These are phyloP conservation scores for Andrena cerasifolii DNA, from an alignment of 1,140 invertebrate genomes.

Conservation along the genomic window DNA sequence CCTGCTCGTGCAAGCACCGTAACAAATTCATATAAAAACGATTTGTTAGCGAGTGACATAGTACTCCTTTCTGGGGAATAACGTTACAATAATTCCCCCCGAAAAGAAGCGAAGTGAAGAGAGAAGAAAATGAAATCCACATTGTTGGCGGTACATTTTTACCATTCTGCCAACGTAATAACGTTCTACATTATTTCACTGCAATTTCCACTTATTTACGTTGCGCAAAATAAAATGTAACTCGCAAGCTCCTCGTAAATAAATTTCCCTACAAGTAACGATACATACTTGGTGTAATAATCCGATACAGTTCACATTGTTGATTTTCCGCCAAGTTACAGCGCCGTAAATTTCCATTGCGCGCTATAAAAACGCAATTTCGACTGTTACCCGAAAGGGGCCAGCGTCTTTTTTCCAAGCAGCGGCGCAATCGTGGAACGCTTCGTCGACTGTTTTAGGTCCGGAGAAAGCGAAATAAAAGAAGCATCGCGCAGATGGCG, in stretches of 20 bases:
- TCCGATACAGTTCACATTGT: not conserved
- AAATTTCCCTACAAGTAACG: not conserved
- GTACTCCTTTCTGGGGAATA: not conserved
- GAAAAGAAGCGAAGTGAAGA: not conserved
- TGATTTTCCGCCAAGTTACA: not conserved
- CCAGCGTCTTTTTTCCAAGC: no score
- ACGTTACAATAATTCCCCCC: conserved; percentile 11
- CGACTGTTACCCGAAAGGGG: no score
- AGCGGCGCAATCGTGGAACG: conserved; percentile 27
- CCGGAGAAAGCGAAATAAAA: conserved; percentile 27
- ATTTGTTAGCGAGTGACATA: conserved; percentile 32
- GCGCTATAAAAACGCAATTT: no score
- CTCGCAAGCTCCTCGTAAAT: not conserved
- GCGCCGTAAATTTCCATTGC: no score
- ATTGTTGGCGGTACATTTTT: conserved; percentile 12
- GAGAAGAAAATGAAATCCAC: not conserved
- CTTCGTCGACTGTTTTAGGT: conserved; percentile 19
- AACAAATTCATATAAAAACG: conserved; percentile 53
- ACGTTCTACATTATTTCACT: not conserved
- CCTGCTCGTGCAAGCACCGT: not conserved
- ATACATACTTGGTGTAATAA: conserved; percentile 7
- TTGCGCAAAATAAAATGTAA: not conserved
- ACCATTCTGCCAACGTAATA: not conserved
- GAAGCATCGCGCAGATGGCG: not conserved
- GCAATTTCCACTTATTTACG: not conserved